phyloP scores from a whole-genome alignment of 2,888 invertebrate species.

The Cheiracanthium punctorium region DNA sequence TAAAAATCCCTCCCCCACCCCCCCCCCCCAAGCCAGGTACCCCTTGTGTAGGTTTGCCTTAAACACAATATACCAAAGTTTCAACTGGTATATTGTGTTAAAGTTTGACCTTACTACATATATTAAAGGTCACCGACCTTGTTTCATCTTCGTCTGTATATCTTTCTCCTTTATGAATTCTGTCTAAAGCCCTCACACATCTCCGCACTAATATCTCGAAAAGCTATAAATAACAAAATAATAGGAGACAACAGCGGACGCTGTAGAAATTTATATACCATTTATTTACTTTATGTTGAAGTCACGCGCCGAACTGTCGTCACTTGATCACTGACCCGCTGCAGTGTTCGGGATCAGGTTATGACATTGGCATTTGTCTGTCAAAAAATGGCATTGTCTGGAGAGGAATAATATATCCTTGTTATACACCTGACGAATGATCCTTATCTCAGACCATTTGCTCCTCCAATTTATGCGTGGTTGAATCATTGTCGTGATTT shows the following conservation, averaged over 20 bases:
- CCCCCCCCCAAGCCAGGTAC: too few species aligned
- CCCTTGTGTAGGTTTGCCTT: too few species aligned
- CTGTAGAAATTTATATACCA: too few species aligned
- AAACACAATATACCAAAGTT: too few species aligned
- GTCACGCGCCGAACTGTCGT: slow-evolving; percentile 4
- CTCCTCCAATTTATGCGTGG: neutral
- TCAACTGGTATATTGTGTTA: too few species aligned
- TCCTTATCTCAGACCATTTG: neutral
- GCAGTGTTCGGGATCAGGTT: neutral
- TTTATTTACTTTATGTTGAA: neutral
- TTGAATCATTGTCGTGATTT: neutral
- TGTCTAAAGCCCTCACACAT: neutral
- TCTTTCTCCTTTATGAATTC: neutral
- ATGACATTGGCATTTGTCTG: neutral
- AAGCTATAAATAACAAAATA: too few species aligned
- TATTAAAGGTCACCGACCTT: neutral
- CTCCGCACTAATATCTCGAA: neutral
- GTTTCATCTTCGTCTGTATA: neutral
- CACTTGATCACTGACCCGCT: slow-evolving; percentile 7
- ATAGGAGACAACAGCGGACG: too few species aligned
- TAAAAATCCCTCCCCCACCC: too few species aligned
- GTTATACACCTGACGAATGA: neutral
- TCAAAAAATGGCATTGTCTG: neutral
- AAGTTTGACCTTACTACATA: too few species aligned
- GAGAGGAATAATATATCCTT: neutral